Percentiles rank a stretch among this genome's conserved stretches.
These are phyloP conservation scores for Porites rus DNA, from an alignment of 92 coral and sea anemone species.

Conservation along the genomic window DNA sequence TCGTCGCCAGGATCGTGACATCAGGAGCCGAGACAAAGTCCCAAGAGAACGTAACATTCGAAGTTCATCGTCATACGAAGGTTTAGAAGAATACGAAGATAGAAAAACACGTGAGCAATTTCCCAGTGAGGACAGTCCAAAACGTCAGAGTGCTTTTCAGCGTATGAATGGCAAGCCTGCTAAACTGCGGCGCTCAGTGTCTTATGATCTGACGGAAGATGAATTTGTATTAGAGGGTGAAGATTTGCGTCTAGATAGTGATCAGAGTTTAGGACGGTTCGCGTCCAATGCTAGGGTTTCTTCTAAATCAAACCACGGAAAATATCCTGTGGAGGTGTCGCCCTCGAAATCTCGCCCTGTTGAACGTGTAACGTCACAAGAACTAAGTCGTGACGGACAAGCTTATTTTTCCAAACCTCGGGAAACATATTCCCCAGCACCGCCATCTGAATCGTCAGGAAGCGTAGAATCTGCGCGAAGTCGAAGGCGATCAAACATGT, in stretches of 20 bases:
- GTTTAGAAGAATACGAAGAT: conserved; percentile 6
- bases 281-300: neutral
- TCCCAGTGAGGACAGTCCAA: neutral
- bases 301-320: conserved; percentile 1
- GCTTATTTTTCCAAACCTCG: neutral
- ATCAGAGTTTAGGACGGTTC: conserved; percentile 2
- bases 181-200: conserved; percentile 8
- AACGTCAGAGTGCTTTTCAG: neutral
- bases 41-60: neutral
- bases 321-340: neutral
- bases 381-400: neutral
- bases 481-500: conserved; percentile 32
- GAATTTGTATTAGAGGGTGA: conserved; percentile 13
- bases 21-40: neutral
- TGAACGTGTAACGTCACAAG: neutral
- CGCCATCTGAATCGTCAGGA: conserved; percentile 37
- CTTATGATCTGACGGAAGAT: conserved; percentile 18
- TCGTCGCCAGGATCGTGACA: neutral
- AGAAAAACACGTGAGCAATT: neutral
- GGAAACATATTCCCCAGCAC: neutral
- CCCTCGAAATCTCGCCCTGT: conserved; percentile 1
- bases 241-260: neutral
- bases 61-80: conserved; percentile 16
- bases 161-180: neutral
- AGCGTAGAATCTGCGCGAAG: conserved; percentile 36